phyloP scores from a whole-genome alignment of 2,113 vertebrate species.

The Salvelinus sp. region DNA sequence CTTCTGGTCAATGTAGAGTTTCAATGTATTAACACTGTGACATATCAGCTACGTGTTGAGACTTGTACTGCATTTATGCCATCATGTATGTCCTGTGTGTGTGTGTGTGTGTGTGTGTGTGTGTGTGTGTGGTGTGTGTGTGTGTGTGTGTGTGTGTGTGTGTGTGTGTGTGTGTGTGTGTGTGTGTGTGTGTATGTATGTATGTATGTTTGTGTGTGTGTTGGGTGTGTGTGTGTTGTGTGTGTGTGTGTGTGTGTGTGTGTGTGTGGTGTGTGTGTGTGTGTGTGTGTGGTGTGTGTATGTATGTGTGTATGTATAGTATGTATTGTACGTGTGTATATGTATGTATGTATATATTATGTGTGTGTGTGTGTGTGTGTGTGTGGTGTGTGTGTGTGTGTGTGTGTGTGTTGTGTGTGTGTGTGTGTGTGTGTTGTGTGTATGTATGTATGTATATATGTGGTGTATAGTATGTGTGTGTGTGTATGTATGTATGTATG shows the following conservation, averaged over 20 bases:
- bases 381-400: constrained; percentile 62
- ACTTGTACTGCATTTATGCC: too few relatives aligned
- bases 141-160: constrained; percentile 75
- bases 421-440: constrained; percentile 76
- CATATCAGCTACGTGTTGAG: too few relatives aligned
- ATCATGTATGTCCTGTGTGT: neutral
- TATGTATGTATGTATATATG: constrained; percentile 80
- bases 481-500: constrained; percentile 81
- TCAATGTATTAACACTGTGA: too few relatives aligned
- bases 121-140: constrained; percentile 13
- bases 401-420: constrained; percentile 76
- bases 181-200: constrained; percentile 80
- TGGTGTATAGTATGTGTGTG: constrained; percentile 63
- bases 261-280: constrained; percentile 53
- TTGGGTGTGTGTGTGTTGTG: constrained; percentile 42
- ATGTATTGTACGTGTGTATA: constrained; percentile 76
- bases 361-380: constrained; percentile 80
- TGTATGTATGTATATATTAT: constrained; percentile 75
- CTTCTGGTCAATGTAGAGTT: too few relatives aligned
- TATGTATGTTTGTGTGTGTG: constrained; percentile 51
- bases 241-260: constrained; percentile 80
- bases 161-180: constrained; percentile 72
- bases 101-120: neutral
- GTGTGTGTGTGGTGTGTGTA: constrained; percentile 61
- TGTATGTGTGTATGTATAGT: constrained; percentile 80